A percentile compares a stretch with the other conserved stretches of the same genome.
Evolutionary conservation across 2,113 vertebrate genomes (phyloP).

Genomic region (Asarcornis scutulata): DNA sequence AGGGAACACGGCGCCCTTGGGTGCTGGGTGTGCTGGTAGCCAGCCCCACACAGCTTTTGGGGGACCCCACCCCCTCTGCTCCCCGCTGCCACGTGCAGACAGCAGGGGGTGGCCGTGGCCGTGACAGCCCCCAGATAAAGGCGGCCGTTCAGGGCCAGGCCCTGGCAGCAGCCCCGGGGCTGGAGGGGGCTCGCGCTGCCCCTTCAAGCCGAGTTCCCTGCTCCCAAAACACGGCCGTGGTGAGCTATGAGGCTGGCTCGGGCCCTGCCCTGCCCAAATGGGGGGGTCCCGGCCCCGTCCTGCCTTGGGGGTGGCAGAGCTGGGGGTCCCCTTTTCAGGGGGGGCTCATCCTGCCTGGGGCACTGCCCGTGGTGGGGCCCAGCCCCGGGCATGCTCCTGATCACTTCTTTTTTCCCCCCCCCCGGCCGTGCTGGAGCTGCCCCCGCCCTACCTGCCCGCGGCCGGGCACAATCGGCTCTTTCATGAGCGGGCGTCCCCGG

Average conservation of each 20-base stretch:
- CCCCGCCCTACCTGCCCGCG: conserved; percentile 17
- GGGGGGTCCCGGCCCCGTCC: neutral
- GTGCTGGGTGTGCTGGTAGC: neutral
- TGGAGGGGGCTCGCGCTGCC: conserved; percentile 51
- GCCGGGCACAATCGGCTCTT: conserved; percentile 44
- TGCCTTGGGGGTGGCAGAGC: neutral
- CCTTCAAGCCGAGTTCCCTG: neutral
- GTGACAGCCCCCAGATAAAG: conserved; percentile 60
- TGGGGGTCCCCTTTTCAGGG: too few species aligned
- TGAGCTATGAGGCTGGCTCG: neutral
- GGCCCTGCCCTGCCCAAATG: neutral
- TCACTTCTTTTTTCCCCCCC: neutral
- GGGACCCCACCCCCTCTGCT: conserved; percentile 41
- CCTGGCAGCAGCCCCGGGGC: neutral
- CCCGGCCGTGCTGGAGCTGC: neutral
- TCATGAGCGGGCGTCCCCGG: conserved; percentile 28
- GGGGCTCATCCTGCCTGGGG: too few species aligned
- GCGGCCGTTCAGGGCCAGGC: conserved; percentile 61
- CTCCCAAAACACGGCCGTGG: neutral
- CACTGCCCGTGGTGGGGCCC: neutral
- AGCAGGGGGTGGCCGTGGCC: conserved; percentile 16
- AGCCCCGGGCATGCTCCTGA: neutral
- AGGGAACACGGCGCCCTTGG: conserved; percentile 30
- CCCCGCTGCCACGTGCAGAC: conserved; percentile 48
- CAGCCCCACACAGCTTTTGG: neutral